Base-by-base conservation (phyloP, 2,113 vertebrate species). In the Chamaea fasciata region DNA sequence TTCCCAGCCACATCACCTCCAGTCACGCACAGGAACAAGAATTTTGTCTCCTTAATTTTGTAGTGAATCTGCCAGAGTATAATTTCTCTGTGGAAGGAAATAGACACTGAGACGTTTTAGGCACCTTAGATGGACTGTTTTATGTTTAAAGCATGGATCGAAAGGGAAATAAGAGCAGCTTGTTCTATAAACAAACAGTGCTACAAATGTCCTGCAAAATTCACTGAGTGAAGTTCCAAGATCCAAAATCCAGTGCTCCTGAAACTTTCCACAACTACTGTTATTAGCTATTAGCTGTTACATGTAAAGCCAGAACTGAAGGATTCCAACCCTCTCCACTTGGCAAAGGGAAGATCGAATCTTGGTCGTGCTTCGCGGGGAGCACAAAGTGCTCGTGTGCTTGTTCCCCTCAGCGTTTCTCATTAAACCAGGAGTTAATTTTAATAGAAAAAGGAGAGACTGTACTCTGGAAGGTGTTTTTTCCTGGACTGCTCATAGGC, bases 361-460 rank as follows among this genome's bases (percentile, higher is more conserved):
- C 75, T 59, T 13, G 46, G 13, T 24, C 1, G 6, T 46, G 5
- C 50, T 69, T 68, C 6, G 0, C 0, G 2, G 62, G 53, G 28
- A 81, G 30, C 69, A 49, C 52, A 12, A 30, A 65, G 27, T 13
- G 11, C 30, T 83, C 1, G 0, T 52, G 65, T 46, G 26, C 53
- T 73, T 33, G 14, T 56, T 80, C 49, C 44, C 9, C 27, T 37
- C 3, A 5, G 28, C 3, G 8, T n/a, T 83, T 86, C 53, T 84
- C 37, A 16, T 56, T 56, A 75, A 63, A 50, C 35, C 22, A 2
- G 4, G 19, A 77, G 44, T 35, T 33, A 15, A 35, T 63, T 46
- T 41, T 41, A 41, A 41, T 41, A 14, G 14, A 47, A 52, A 55
- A 47, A 52, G 73, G 39, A 39, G 55, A 39, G 24, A 52, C 24